These are phyloP conservation scores for Opisthograptis luteolata DNA, from an alignment of 2,888 invertebrate genomes.

Conservation along the genomic window DNA sequence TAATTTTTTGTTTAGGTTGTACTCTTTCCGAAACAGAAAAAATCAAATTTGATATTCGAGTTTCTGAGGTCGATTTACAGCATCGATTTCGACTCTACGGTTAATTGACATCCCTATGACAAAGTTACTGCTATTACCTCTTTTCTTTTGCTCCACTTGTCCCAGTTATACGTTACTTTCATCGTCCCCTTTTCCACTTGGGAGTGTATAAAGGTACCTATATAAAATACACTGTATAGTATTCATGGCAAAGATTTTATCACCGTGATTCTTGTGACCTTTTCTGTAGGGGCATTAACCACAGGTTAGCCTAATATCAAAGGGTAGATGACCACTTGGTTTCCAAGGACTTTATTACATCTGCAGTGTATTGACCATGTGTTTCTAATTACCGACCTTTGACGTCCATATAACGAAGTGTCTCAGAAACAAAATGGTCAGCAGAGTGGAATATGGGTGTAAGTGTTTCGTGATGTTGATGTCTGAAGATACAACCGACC, in stretches of 20 bases:
- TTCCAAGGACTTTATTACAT: conserved; percentile 23
- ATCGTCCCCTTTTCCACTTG: no score
- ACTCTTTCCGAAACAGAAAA: no score
- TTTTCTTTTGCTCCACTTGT: no score
- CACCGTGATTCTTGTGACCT: not conserved
- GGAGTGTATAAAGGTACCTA: no score
- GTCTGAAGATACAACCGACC: no score
- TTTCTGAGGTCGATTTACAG: no score
- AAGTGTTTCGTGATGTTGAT: not conserved
- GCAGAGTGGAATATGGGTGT: not conserved
- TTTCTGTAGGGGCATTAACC: conserved; percentile 14
- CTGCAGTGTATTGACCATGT: conserved; percentile 48
- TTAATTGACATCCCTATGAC: no score
- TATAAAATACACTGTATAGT: not conserved
- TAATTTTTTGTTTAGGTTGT: no score
- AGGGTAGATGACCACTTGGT: conserved; percentile 21
- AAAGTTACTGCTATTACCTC: no score
- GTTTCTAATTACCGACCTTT: conserved; percentile 44
- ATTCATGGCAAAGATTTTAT: not conserved
- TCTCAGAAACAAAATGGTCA: not conserved
- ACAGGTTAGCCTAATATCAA: conserved; percentile 22
- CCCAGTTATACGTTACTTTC: not conserved
- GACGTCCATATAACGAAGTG: conserved; percentile 1
- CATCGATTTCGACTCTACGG: no score
- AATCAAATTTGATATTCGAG: no score